Base-by-base conservation (phyloP, 2,797 vertebrate species). In the Mus minutoides region DNA sequence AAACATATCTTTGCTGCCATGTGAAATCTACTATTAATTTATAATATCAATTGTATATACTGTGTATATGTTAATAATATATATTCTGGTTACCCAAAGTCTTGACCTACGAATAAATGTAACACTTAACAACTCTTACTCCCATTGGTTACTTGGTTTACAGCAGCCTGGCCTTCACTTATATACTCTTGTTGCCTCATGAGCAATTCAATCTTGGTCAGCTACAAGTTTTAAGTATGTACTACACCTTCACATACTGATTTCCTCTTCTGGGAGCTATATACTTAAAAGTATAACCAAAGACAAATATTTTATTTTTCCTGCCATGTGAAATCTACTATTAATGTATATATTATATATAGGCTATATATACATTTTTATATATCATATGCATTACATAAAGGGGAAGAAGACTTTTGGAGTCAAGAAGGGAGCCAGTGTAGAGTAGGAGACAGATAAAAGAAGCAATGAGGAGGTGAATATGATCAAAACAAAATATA, bases 181-280 rank as follows among this genome's bases (percentile, higher is more conserved):
- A 22, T 0, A 8, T 17, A 8, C 6, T 12, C 76, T 88, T 86
- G 24, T 67, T 96, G 77, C 73, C 14, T 94, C 84, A 76, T 24
- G 89, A 84, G n/a, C 77, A 64, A 9, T 85, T 93, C 43, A 52
- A 78, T 78, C 31, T 88, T 31, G 92, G n/a, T 37, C 75, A 62
- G 56, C 82, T 79, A 88, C 11, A 85, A 9, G 78, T 80, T 80
- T 89, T 46, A 29, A 26, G 54, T 52, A 79, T 71, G 37, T 54
- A 83, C 9, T 83, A 6, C 88, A 60, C 24, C 12, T 94, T 24
- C 43, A 73, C 40, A 78, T 29, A 86, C 37, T 56, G 49, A 40
- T 67, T 71, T 46, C 69, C 84, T 49, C 0, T 52, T 80, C 80
- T 62, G 84, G n/a, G n/a, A 85, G 92, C 43, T n/a, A 60, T 10